Base-by-base conservation (phyloP, 2,888 invertebrate genomes). In the Metacarcinus magister region DNA sequence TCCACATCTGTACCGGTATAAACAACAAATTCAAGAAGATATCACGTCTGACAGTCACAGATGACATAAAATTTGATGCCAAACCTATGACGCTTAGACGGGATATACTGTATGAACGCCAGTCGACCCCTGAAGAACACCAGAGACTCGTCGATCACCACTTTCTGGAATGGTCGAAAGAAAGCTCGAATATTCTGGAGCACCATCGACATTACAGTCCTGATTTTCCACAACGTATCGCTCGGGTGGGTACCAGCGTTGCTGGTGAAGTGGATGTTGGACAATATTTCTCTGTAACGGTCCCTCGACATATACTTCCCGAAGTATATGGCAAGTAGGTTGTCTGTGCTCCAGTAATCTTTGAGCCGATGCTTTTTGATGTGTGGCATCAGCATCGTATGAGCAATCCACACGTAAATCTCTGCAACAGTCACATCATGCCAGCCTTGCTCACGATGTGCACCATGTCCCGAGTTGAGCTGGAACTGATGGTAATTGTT, bases 11-110 rank as follows among this genome's bases (percentile, higher is more conserved):
- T 67, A n/a, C 82, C 94, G 2, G 44, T 82, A 28, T 94, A 94
- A 0, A 94, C 2, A 0, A 94, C 48, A 48, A 46, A 82, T 16
- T 94, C 75, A n/a, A 82, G 28, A 28, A 94, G n/a, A 46, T 48
- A 87, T 32, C 94, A 44, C n/a, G 87, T 87, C 89, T 94, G 82
- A 32, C 82, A 94, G 32, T 94, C 87, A 43, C 94, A 94, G 0
- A 94, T 0, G 0, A 87, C 94, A 48, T 82, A 94, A 3, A 82
- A 94, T 32, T 94, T 44, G 10, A 94, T 13, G 43, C 94, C 94
- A 89, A 94, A 94, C 4, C 82, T 3, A 60, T 54, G 60, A 2
- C 67, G 16, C 39, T 54, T 93, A 16, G 60, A 93, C 8, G 60
- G 60, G 10, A 93, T 93, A 16, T 93, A 93, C 39, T 93, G 54